A percentile compares a stretch with the other conserved stretches of the same genome.
Evolutionary conservation across 2,113 vertebrate species (phyloP).

Genomic region (Chrysemys picta): DNA sequence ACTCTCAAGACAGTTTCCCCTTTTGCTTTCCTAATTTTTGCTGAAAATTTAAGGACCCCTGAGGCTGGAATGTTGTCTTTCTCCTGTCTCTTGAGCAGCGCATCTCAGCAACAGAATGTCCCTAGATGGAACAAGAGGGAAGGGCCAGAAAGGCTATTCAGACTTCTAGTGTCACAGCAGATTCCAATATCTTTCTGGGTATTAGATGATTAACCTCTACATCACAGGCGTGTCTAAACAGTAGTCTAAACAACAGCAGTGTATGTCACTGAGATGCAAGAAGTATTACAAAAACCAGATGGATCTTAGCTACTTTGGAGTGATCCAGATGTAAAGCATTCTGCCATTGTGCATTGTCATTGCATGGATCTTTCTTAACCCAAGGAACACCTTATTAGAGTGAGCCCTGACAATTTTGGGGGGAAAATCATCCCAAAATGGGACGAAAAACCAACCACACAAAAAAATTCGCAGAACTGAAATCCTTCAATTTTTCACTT

Average conservation of each 20-base stretch:
- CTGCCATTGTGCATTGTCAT: background rate
- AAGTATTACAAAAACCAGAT: slow-evolving; percentile 11
- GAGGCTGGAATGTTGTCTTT: slow-evolving; percentile 10
- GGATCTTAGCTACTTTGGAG: background rate
- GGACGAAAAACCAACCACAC: background rate
- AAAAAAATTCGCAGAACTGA: background rate
- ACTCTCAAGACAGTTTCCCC: slow-evolving; percentile 8
- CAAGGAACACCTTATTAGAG: background rate
- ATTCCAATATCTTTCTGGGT: slow-evolving; percentile 23
- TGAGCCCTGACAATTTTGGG: background rate
- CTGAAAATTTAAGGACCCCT: slow-evolving; percentile 8
- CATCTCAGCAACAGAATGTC: slow-evolving; percentile 11
- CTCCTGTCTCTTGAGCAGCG: rapidly evolving
- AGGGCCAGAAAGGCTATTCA: slow-evolving; percentile 49
- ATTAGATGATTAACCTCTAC: slow-evolving; percentile 25
- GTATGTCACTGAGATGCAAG: slow-evolving; percentile 26
- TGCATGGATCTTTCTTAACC: slow-evolving; percentile 14
- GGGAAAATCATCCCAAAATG: background rate
- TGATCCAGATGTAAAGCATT: background rate
- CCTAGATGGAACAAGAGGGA: background rate
- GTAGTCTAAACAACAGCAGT: background rate
- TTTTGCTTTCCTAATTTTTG: slow-evolving; percentile 53
- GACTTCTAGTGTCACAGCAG: background rate
- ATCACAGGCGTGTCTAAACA: slow-evolving; percentile 17
- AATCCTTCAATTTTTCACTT: no score